A percentile compares a stretch with the other conserved stretches of the same genome.
These are phyloP conservation scores for Rhynchonycteris naso DNA, from an alignment of 2,797 vertebrate species.

Conservation along the genomic window DNA sequence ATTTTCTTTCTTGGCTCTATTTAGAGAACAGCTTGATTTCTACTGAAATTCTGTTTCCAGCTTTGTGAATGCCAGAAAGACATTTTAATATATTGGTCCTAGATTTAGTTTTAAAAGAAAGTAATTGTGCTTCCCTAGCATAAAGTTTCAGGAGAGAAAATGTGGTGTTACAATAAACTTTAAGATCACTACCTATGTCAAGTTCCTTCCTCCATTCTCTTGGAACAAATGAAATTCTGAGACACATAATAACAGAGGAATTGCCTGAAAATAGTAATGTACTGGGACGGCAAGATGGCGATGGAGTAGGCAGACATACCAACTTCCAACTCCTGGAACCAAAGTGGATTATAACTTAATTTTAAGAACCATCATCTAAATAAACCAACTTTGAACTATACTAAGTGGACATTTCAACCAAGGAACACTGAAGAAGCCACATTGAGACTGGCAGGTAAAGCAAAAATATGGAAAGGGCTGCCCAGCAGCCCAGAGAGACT, in stretches of 20 bases:
- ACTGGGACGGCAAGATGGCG: no score
- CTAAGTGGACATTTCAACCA: no score
- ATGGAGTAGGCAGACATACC: no score
- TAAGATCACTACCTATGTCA: background rate
- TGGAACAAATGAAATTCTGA: constrained; percentile 23
- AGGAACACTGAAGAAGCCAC: no score
- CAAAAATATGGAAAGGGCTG: no score
- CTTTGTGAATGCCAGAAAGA: constrained; percentile 46
- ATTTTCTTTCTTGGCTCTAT: constrained; percentile 54
- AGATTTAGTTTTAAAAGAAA: constrained; percentile 51
- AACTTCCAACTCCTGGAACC: no score
- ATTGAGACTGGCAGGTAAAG: no score
- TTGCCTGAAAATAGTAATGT: background rate
- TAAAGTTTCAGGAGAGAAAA: background rate
- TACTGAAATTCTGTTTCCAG: constrained; percentile 25
- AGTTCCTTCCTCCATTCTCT: background rate
- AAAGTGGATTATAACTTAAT: no score
- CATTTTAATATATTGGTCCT: constrained; percentile 34
- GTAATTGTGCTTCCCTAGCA: background rate
- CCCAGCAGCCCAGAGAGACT: no score
- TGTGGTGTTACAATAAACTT: background rate
- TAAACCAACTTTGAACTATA: no score
- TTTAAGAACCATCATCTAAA: no score
- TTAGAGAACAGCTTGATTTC: constrained; percentile 58
- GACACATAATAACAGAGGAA: background rate